Conservation (phyloP, 2,797 vertebrate species). For the Phrynocephalus forsythii region DNA sequence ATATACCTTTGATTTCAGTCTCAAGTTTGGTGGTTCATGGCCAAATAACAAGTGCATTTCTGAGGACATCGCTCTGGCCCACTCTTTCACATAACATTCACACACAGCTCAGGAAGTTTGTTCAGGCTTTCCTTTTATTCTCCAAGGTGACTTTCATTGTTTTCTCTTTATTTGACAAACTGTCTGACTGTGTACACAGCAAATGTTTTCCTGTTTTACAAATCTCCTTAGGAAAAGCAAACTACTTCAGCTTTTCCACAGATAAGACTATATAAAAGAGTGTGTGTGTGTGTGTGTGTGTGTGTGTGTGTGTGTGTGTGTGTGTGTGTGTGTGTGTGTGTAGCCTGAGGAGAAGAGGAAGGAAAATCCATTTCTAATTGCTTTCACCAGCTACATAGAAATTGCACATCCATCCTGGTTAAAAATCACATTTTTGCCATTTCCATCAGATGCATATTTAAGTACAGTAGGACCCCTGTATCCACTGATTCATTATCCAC, state of each 20-base stretch:
- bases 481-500: no score
- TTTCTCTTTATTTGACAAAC: conserved; percentile 31
- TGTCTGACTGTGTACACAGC: conserved; percentile 24
- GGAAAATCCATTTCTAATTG: background rate
- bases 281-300: no score
- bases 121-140: conserved; percentile 14
- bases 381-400: no score
- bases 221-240: conserved; percentile 15
- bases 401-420: background rate
- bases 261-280: background rate
- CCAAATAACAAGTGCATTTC: no score
- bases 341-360: background rate
- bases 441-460: background rate
- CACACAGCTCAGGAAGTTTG: conserved; percentile 24
- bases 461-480: no score
- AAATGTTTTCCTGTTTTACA: conserved; percentile 13
- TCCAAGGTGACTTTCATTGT: conserved; percentile 14
- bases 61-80: no score
- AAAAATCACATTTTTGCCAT: background rate
- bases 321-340: no score
- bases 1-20: no score
- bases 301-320: no score
- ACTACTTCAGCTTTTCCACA: background rate
- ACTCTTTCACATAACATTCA: no score
- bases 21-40: no score